Evolutionary conservation across 1,140 invertebrate genomes (phyloP), one percentile per base, ranked within the genome.

Genomic region (Nymphalis io): DNA sequence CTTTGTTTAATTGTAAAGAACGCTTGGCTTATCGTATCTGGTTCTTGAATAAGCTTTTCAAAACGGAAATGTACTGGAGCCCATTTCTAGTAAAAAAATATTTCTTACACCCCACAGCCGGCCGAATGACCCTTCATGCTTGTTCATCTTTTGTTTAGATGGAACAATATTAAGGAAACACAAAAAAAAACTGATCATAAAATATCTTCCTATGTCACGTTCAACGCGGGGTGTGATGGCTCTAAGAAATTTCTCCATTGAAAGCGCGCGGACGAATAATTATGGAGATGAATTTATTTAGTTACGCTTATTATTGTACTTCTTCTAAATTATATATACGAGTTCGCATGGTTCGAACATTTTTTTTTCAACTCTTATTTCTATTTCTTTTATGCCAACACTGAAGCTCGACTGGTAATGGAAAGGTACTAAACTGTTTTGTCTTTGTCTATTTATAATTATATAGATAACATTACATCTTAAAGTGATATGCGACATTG

Each of bases 161-260:
- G 27, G 27, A 15, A 48, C 15, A 57, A 46, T 59, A 51, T 20
- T 63, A 39, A 63, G 60, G 60, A 63, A 51, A n/a, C 53, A 53
- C 18, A 51, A 46, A 44, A 72, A 73, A 73, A 73, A 66, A 21
- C 18, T 48, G 27, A 33, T 61, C 62, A 46, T 65, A 69, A 69
- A 69, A 65, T 57, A 61, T 73, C 38, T 20, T 58, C 42, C 46
- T 39, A 55, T 20, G 57, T 67, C 67, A 57, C 71, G 39, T 65
- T 33, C 27, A 60, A 61, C 40, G n/a, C 53, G 16, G 53, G 63
- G 53, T 48, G 64, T 23, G 55, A 20, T 33, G 5, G 44, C 59
- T 27, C 21, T n/a, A 44, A 60, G n/a, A 27, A 16, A 44, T 67
- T 60, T 39, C 58, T 67, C 33, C 5, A 13, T 23, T 53, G 39